Evolutionary conservation across 2,113 vertebrate genomes (phyloP), one percentile per base, ranked within the genome.

Genomic region (Stomatorhinus ivindoensis): DNA sequence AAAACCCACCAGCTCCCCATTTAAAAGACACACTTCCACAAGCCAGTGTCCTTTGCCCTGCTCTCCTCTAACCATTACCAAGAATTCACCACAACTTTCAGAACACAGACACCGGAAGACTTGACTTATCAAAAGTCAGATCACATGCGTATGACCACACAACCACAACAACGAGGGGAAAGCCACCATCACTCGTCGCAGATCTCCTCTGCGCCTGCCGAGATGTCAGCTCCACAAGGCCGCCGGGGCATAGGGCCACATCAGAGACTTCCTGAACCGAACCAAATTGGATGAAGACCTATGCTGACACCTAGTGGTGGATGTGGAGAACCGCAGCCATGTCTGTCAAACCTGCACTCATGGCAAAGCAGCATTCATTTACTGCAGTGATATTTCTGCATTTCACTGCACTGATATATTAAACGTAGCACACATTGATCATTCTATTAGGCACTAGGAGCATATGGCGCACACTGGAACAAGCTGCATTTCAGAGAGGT

Each of bases 251-350:
- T 24, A 76, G 61, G 3, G 35, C 35, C 35, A 19, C 2, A 86
- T 17, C n/a, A 51, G 27, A 2, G 27, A 11, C 27, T 19, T 11
- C 48, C 48, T 17, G 48, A 53, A 86, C 13, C 6, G 0, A 86
- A 13, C 6, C n/a, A 35, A 51, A 5, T 0, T n/a, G 8, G 90
- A 39, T 4, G 44, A 90, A 91, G 91, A 91, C 65, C 47, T 19
- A 92, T 90, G 73, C 92, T 95, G 95, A 94, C 95, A 94, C 91
- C 95, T 95, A 83, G 51, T 8, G 35, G 47, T 7, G 17, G 24
- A 47, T 4, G 15, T 42, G 6, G 35, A 21, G 73, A 80, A 19
- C 35, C 15, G 2, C 73, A 42, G 73, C 35, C 73, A 80, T 39
- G 17, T 80, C 15, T 42, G 35, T 80, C 17, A 80, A 42, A 19